These are phyloP conservation scores for Eupeodes latifasciatus DNA, from an alignment of 2,888 invertebrate genomes.

Conservation along the genomic window DNA sequence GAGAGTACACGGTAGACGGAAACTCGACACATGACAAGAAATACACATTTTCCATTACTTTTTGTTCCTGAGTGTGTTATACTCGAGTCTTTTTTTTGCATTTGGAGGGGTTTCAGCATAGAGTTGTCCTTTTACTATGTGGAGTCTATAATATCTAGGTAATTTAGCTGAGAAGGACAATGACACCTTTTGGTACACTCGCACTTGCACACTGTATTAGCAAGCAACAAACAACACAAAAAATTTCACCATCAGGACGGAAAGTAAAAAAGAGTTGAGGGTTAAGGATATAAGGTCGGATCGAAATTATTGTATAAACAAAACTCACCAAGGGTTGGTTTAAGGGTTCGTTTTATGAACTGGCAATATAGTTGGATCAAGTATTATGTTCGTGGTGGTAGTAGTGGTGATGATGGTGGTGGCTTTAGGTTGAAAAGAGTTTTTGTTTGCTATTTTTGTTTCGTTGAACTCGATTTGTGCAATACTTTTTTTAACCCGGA, in stretches of 20 bases:
- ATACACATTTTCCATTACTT: constrained; percentile 21
- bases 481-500: neutral
- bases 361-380: constrained; percentile 58
- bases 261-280: constrained; percentile 54
- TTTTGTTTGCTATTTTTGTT: constrained; percentile 33
- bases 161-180: constrained; percentile 66
- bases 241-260: constrained; percentile 11
- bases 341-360: constrained; percentile 56
- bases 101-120: neutral
- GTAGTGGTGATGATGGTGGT: neutral
- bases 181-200: constrained; percentile 63
- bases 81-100: neutral
- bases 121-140: constrained; percentile 47
- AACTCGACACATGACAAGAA: constrained; percentile 37
- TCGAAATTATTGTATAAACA: constrained; percentile 45
- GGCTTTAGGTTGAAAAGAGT: neutral
- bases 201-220: constrained; percentile 33
- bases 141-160: constrained; percentile 58
- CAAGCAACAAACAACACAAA: constrained; percentile 24
- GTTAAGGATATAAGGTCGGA: constrained; percentile 66
- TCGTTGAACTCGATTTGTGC: constrained; percentile 39
- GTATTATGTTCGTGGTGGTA: neutral
- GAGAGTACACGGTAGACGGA: neutral
- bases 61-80: neutral
- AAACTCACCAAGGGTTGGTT: constrained; percentile 27